Evolutionary conservation across 53 echinoderm and acorn worm species (phyloP).

Genomic region (Mesocentrotus franciscanus): DNA sequence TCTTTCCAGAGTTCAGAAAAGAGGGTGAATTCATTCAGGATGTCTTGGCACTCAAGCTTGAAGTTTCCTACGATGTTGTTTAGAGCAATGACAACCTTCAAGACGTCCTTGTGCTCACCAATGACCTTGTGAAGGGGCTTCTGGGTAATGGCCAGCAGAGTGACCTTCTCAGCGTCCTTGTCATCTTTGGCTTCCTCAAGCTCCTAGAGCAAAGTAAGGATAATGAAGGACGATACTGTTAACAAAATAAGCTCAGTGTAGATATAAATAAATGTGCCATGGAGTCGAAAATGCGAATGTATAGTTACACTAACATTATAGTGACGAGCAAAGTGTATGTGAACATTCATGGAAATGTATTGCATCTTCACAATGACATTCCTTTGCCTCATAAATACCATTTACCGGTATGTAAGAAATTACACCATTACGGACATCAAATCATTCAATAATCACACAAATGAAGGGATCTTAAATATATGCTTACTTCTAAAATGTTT

Average conservation of each 20-base stretch:
- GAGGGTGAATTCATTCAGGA: constrained; percentile 84
- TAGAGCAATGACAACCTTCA: constrained; percentile 97
- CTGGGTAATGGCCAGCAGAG: constrained; percentile 84
- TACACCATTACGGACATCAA: too few species aligned
- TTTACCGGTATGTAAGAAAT: too few species aligned
- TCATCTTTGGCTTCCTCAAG: constrained; percentile 95
- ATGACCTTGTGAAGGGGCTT: constrained; percentile 98
- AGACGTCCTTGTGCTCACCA: constrained; percentile 95
- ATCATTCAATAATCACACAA: too few species aligned
- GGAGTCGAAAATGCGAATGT: too few species aligned
- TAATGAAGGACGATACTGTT: background rate
- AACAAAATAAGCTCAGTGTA: background rate
- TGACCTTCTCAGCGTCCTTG: constrained; percentile 94
- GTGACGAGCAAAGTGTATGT: too few species aligned
- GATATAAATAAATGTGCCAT: background rate
- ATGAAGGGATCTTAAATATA: too few species aligned
- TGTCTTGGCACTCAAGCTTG: constrained; percentile 90
- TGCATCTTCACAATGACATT: too few species aligned
- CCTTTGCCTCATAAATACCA: too few species aligned
- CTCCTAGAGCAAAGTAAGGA: constrained; percentile 69
- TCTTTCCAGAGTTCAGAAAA: constrained; percentile 95
- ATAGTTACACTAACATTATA: too few species aligned
- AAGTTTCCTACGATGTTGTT: constrained; percentile 95
- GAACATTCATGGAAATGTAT: too few species aligned
- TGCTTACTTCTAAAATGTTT: too few species aligned